Conservation (phyloP, 23 tunicate genomes). For the Diplosoma virens region DNA sequence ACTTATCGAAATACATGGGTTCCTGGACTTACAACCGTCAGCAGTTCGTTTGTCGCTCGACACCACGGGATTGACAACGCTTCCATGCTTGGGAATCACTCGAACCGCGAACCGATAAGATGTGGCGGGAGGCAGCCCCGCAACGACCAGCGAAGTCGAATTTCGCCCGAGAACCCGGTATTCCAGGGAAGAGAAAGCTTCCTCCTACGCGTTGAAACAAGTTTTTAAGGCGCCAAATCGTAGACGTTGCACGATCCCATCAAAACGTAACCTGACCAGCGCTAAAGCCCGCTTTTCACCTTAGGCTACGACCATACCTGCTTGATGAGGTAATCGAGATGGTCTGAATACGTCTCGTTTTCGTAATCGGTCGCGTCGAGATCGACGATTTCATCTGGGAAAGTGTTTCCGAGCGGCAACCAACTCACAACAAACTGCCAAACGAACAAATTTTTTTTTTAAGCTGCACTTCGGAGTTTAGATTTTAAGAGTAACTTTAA, state of each 20-base stretch:
- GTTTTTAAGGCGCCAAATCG: too few species aligned
- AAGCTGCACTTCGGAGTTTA: too few species aligned
- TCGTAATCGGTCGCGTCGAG: constrained; percentile 18
- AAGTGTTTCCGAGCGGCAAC: constrained; percentile 6
- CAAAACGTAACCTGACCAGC: background rate
- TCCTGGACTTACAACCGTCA: constrained; percentile 66
- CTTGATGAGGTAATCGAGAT: constrained; percentile 36
- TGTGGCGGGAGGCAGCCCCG: constrained; percentile 45
- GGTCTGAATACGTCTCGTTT: constrained; percentile 39
- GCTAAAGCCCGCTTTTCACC: background rate
- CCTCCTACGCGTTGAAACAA: too few species aligned
- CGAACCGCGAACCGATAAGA: constrained; percentile 44
- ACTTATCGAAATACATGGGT: too few species aligned
- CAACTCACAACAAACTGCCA: constrained; percentile 51
- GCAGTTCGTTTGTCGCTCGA: constrained; percentile 30
- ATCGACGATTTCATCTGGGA: background rate
- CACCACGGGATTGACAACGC: constrained; percentile 38
- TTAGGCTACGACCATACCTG: constrained; percentile 30
- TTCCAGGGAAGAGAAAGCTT: background rate
- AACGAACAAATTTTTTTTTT: constrained; percentile 8
- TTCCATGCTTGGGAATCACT: constrained; percentile 24
- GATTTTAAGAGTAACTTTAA: too few species aligned
- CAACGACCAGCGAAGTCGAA: constrained; percentile 3
- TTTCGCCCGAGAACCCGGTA: constrained; percentile 44
- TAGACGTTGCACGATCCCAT: background rate